Evolutionary conservation across 1,140 invertebrate species (phyloP), one percentile per base, ranked within the genome.

Genomic region (Dendroctonus valens): DNA sequence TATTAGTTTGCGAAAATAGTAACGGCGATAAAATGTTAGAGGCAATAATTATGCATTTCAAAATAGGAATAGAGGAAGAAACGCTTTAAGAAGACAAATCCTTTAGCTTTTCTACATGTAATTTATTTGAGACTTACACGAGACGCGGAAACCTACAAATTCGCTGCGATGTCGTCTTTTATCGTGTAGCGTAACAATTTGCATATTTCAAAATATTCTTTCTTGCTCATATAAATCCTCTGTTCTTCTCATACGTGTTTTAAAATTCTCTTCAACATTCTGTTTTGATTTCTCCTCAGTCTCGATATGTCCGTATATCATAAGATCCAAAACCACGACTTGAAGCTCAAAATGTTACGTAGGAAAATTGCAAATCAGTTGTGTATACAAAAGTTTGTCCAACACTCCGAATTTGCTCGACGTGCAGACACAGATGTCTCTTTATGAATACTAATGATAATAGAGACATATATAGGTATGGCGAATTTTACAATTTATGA

Each of bases 181-280:
- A 46, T 46, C 42, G 42, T 46, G 50, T 15, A 51, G 7, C 38
- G 59, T 60, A 50, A 60, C 37, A 60, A 60, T 60, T 60, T 60
- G 48, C 59, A 60, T 60, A 60, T 60, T 60, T 50, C 37, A 54
- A 63, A 63, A 63, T 54, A 46, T 37, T 54, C 50, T 14, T 63
- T 60, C 38, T 53, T 63, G 44, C 48, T 63, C 51, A 53, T 44
- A 50, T 44, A 63, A 40, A 54, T 63, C 41, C 50, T 53, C 41
- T 51, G 59, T 61, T 52, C 40, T 57, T 61, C 60, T 54, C 48
- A 63, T 15, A 63, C 54, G 26, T 12, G 37, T 61, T 63, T 54
- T 39, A 57, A 50, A 53, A 54, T 54, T 63, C 50, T 12, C 50
- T 14, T 44, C 41, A 37, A 37, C 12, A 41, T 50, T 54, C 26